Evolutionary conservation across 37 sponge, comb jelly and placozoan genomes (phyloP), one percentile per base, ranked within the genome.

Genomic region (Dysidea cf. avara): DNA sequence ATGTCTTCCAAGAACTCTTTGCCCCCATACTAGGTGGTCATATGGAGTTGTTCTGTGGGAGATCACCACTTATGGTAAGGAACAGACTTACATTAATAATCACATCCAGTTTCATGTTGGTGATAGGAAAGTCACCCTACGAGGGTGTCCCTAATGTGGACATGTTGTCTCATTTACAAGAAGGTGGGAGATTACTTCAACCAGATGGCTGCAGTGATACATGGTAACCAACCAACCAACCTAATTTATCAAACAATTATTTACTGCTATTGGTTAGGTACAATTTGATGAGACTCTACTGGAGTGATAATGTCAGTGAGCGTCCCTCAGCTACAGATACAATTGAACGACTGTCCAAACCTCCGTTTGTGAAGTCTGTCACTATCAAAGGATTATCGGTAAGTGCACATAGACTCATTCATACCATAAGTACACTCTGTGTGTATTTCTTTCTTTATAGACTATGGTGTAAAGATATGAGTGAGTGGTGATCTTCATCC

Each of bases 1-100:
- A n/a, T n/a, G n/a, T n/a, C n/a, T n/a, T n/a, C n/a, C n/a, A n/a
- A n/a, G n/a, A n/a, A n/a, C n/a, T n/a, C n/a, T n/a, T n/a, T n/a
- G n/a, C n/a, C n/a, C n/a, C n/a, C n/a, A n/a, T n/a, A n/a, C 38
- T 47, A 83, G 83, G 7, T 83, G 83, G 83, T 75, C 83, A 1
- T 83, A 61, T 61, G 83, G 70, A 52, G 77, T 76, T 2, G 12
- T 68, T 16, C 39, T 83, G 20, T 83, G 83, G 83, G 83, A 83
- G 48, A 77, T 83, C 3, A 46, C 57, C 39, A 50, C 70, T 47
- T 83, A 83, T 75, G 83, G 83, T 57, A 69, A 5, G 77, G 48
- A 63, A 49, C 4, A 20, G 2, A 30, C 11, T 39, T 64, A 9
- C 11, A 36, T 9, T 39, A 14, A 29, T 36, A 34, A 16, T 31